Evolutionary conservation across 2,888 invertebrate genomes (phyloP), one percentile per base, ranked within the genome.

Genomic region (Scrobipalpa atriplicella): DNA sequence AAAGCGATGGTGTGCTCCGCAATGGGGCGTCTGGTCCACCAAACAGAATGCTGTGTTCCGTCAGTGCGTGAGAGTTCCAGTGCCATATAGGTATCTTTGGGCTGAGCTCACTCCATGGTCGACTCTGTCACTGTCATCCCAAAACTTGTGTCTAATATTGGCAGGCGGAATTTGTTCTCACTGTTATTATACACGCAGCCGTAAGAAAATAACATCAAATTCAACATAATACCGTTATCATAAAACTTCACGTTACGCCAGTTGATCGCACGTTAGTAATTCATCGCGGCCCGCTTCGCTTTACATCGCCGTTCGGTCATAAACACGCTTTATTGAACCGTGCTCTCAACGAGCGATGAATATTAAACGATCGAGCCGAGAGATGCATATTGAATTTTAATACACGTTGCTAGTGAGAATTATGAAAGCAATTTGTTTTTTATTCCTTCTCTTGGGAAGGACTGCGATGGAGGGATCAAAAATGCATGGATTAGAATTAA

Each of bases 281-380:
- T 81, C 82, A 85, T 78, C 71, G 70, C 36, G 66, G 11, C 69
- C 65, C 72, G 73, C 74, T 81, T 76, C 79, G 78, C 79, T 81
- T 77, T 87, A 84, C 86, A 87, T 82, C 82, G 87, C 72, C 72
- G 77, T 76, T 73, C 76, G 78, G 74, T 85, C 85, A 84, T 87
- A 88, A 89, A 89, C 84, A 84, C 80, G 80, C 81, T 87, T 84
- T 86, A 87, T 87, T 83, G 86, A 84, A 82, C 81, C 78, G 79
- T 78, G 79, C 81, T 77, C 74, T 79, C 79, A 83, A 79, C 84
- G 74, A 82, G 79, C 83, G 81, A 85, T 89, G 88, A 89, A 89
- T 88, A 85, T 82, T 83, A 81, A 84, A 88, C 78, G 75, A 77
- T 72, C 69, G 56, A 74, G 77, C 76, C 75, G 74, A 78, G 76